Base-by-base conservation (phyloP, 1,140 invertebrate genomes). In the Palaemon carinicauda region DNA sequence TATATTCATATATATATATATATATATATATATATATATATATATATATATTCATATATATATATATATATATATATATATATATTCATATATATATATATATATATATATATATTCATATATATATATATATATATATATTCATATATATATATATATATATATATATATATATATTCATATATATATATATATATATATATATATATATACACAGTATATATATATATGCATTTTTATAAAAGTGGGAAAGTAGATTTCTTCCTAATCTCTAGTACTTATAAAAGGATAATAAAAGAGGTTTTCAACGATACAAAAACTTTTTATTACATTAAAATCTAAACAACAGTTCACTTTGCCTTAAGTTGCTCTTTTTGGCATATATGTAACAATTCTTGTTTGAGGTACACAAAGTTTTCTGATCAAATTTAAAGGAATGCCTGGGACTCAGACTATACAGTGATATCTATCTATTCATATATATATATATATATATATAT, bases 241-340 rank as follows among this genome's bases (percentile, higher is more conserved):
- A 24, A 21, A 7, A 2, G 56, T 0, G 17, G 3, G 4, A 27
- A 29, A 7, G 60, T n/a, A 60, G 15, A 17, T 41, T 41, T 41
- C 3, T 41, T 0, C 41, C 41, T 9, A 41, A 41, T 12, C 5
- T 41, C 41, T 41, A 12, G 29, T 4, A 19, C 4, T 10, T 33
- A 12, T 14, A 21, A 75, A 21, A 33, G 27, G 27, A 52, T 27
- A 10, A 79, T 52, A 51, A 27, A 79, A 79, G 24, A 79, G 31
- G 5, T 19, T 5, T 14, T 53, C 15, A 79, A 52, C 75, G 41
- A 52, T 79, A 79, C 75, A 79, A 79, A 69, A 79, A 79, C 41
- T 79, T 79, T 79, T 79, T 79, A 79, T 79, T 79, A 79, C 75
- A 79, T 79, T 79, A 79, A 79, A 79, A 79, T 79, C 75, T 79